Evolutionary conservation across 2,797 vertebrate genomes (phyloP), one percentile per base, ranked within the genome.

Genomic region (Anguilla obscura): DNA sequence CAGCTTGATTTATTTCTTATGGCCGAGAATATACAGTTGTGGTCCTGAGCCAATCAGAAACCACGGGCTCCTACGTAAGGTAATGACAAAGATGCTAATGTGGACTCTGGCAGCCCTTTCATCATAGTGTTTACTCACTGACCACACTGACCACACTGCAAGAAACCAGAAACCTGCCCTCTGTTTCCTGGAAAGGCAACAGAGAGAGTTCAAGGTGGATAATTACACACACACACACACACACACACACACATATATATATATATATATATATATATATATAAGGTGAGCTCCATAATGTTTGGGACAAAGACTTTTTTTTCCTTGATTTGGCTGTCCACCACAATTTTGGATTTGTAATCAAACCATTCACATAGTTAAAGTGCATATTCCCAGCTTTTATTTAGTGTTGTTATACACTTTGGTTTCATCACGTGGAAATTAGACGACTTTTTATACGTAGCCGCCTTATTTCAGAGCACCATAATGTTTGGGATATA

Each of bases 41-140:
- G 76, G 76, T 80, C 40, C 8, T 82, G 24, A n/a, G 79, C 74
- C 74, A 45, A 79, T 79, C 74, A 79, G 74, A 33, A 74, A 14
- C 27, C 69, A 33, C 14, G 12, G 30, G 10, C 1, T 74, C 27
- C 69, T 74, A 36, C 9, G 12, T 33, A 30, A 74, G 69, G 69
- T 33, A 74, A 74, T 74, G 69, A 74, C 69, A 74, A 30, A 74
- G 27, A 74, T 30, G 12, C 10, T 30, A 14, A 74, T 30, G 27
- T 33, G 69, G 69, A 74, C 33, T 12, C 36, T 45, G 74, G 33
- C 16, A 79, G 33, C 45, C 74, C 74, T 45, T 79, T 79, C 74
- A 79, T 79, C 16, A 40, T 7, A 79, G 74, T 79, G 74, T 40
- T 36, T 21, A 79, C 33, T 48, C 8, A 10, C 24, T n/a, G 63